Evolutionary conservation across 2,888 invertebrate species (phyloP), one percentile per base, ranked within the genome.

Genomic region (Pseudococcus jackbeardsleyi): DNA sequence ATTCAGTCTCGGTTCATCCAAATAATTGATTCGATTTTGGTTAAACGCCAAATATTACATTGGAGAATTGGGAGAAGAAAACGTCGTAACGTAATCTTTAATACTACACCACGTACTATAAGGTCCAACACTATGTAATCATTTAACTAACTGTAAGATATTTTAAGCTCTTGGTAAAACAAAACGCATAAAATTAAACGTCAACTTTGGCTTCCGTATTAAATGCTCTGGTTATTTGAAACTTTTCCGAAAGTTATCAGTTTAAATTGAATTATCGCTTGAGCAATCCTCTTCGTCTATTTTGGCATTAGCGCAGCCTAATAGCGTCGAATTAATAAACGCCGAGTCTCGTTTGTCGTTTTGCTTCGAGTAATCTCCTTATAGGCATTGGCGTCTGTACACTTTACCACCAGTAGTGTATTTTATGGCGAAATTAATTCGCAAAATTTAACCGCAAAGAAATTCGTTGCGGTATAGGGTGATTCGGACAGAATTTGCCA

Each of bases 181-280:
- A 82, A 46, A 82, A 82, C 46, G 42, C 79, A 33, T 46, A 82
- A 82, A 82, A 82, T 82, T 82, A 82, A 82, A 82, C 79, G 79
- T 82, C 79, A 82, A 82, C 79, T 82, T 82, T 82, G 79, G 19
- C 79, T 46, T 77, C 19, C 77, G 7, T 46, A 82, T 72, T 72
- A 82, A 82, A 46, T 46, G 17, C 79, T 19, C 19, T 22, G 19
- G 79, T 33, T 72, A 72, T 72, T 33, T 33, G 33, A 33, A 72
- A 72, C 72, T 72, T 72, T 72, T 22, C n/a, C 42, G 46, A 82
- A 82, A 82, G 79, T 82, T 82, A 46, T 82, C 79, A 82, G 46
- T 42, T 46, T 82, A 82, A 42, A 82, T 82, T 82, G 72, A 72
- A 72, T 72, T 72, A 72, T 72, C 72, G 72, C 72, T 33, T 39